These are phyloP conservation scores for Cephus pygmeus DNA, from an alignment of 2,888 invertebrate species.

Conservation along the genomic window DNA sequence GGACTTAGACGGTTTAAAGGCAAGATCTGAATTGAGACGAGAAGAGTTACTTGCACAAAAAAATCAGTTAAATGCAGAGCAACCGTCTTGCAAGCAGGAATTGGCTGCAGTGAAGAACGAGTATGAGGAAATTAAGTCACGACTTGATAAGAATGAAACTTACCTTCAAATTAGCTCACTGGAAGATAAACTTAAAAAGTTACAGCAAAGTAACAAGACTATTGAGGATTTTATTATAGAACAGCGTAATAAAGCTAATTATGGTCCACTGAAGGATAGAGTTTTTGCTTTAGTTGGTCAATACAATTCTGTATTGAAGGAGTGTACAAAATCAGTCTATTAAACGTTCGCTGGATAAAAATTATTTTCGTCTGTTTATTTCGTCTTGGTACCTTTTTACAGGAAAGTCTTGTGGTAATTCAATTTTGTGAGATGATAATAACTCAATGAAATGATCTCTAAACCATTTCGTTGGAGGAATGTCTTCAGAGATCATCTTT, in stretches of 20 bases:
- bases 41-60: slow-evolving; percentile 69
- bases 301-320: slow-evolving; percentile 70
- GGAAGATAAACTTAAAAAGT: slow-evolving; percentile 76
- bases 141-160: slow-evolving; percentile 78
- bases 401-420: slow-evolving; percentile 53
- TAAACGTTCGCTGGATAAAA: slow-evolving; percentile 22
- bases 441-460: slow-evolving; percentile 54
- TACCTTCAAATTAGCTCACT: slow-evolving; percentile 75
- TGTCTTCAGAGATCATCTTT: slow-evolving; percentile 57
- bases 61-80: slow-evolving; percentile 67
- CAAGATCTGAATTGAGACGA: slow-evolving; percentile 71
- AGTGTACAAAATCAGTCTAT: slow-evolving; percentile 43
- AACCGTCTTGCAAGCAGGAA: slow-evolving; percentile 68
- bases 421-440: slow-evolving; percentile 58
- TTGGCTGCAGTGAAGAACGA: slow-evolving; percentile 68
- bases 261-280: slow-evolving; percentile 72
- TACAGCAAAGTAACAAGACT: slow-evolving; percentile 76
- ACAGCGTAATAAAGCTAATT: slow-evolving; percentile 77
- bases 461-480: slow-evolving; percentile 57
- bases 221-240: slow-evolving; percentile 76
- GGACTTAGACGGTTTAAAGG: slow-evolving; percentile 72
- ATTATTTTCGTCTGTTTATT: slow-evolving; percentile 27
- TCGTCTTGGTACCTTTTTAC: slow-evolving; percentile 62
- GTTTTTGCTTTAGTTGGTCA: slow-evolving; percentile 70
- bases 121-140: slow-evolving; percentile 69